Percentiles rank a stretch among this genome's conserved stretches.
These are phyloP conservation scores for Mormyrus proboscirostris DNA, from an alignment of 2,797 vertebrate species.

Conservation along the genomic window DNA sequence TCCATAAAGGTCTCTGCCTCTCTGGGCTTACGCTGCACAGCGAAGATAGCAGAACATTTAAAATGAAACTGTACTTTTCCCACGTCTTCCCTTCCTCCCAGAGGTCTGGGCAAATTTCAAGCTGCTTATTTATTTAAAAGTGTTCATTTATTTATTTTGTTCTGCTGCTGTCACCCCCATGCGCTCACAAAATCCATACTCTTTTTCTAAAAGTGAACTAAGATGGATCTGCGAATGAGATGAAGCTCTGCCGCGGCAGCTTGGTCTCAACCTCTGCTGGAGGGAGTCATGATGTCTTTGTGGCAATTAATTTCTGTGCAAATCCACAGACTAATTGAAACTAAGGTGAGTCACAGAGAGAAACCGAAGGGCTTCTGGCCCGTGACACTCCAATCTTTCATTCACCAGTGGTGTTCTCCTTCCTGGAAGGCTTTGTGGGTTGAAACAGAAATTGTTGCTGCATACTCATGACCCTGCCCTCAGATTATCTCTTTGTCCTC, in stretches of 20 bases:
- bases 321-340: background rate
- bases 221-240: background rate
- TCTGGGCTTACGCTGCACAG: background rate
- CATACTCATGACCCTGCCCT: background rate
- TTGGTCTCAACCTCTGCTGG: background rate
- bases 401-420: background rate
- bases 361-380: background rate
- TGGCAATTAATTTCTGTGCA: background rate
- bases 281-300: background rate
- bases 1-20: background rate
- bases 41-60: slow-evolving; percentile 2
- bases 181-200: background rate
- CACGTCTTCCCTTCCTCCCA: background rate
- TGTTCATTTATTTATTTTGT: slow-evolving; percentile 11
- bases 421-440: background rate
- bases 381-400: background rate
- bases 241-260: background rate
- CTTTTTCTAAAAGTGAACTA: background rate
- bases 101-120: slow-evolving; percentile 1
- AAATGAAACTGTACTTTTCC: background rate
- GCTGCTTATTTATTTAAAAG: background rate
- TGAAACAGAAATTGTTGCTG: background rate
- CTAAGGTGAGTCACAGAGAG: background rate
- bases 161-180: background rate
- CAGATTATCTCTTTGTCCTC: background rate